Conservation (phyloP, 2,888 invertebrate genomes). For the Frankliniella fusca region DNA sequence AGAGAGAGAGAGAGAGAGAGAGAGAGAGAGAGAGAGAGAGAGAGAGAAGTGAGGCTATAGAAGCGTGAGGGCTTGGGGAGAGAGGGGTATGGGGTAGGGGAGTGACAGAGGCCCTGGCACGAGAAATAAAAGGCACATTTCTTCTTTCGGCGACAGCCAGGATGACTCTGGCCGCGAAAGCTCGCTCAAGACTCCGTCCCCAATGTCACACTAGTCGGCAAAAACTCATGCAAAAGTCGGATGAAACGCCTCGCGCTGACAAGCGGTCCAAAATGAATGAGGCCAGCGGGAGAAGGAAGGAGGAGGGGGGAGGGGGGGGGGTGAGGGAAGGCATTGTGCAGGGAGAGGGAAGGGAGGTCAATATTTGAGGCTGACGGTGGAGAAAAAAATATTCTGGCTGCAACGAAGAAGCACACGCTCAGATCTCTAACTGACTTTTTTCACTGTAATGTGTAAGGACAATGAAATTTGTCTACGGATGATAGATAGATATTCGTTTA, state of each 20-base stretch:
- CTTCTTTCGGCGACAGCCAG: constrained; percentile 8
- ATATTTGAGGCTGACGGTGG: background rate
- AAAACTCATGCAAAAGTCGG: constrained; percentile 18
- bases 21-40: background rate
- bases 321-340: background rate
- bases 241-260: background rate
- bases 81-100: background rate
- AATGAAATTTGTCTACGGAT: too few relatives aligned
- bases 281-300: background rate
- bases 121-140: too few relatives aligned
- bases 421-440: too few relatives aligned
- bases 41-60: background rate
- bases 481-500: too few relatives aligned
- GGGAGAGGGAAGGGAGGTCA: background rate
- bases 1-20: background rate
- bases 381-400: too few relatives aligned
- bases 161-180: constrained; percentile 11
- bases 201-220: constrained; percentile 6
- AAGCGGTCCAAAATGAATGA: background rate
- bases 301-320: background rate
- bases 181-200: constrained; percentile 1
- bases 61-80: background rate
- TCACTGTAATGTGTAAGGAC: too few relatives aligned
- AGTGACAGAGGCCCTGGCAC: background rate
- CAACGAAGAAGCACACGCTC: too few relatives aligned